Conservation (phyloP, 2,888 invertebrate species). For the Polietes domitor region DNA sequence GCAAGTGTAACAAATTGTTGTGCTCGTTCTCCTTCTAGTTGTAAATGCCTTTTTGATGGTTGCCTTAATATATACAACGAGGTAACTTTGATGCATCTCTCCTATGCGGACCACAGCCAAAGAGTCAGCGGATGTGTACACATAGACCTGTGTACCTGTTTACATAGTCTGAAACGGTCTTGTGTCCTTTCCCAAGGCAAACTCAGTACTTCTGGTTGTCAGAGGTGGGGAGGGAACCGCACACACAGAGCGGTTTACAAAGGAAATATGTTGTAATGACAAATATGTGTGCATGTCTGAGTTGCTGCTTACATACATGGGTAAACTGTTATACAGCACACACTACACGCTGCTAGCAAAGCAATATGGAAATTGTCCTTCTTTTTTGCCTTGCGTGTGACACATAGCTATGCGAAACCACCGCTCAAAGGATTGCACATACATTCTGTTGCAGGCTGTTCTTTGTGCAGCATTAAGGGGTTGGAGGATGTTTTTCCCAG, state of each 20-base stretch:
- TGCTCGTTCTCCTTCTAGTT: background rate
- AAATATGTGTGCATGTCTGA: constrained; percentile 1
- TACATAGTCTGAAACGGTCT: constrained; percentile 3
- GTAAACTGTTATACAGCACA: constrained; percentile 25
- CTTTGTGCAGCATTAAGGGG: background rate
- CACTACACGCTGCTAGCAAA: constrained; percentile 26
- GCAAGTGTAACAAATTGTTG: constrained; percentile 20
- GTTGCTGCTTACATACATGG: background rate
- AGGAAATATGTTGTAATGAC: constrained; percentile 39
- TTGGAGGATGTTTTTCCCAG: background rate
- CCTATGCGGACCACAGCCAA: background rate
- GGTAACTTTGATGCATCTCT: background rate
- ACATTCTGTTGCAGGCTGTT: constrained; percentile 33
- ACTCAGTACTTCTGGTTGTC: background rate
- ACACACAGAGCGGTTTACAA: constrained; percentile 17
- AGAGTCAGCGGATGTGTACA: background rate
- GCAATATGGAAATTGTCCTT: constrained; percentile 36
- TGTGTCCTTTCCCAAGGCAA: constrained; percentile 4
- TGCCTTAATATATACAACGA: constrained; percentile 18
- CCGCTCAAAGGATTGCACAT: constrained; percentile 49
- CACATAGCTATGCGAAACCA: background rate
- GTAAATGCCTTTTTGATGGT: constrained; percentile 28
- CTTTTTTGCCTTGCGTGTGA: constrained; percentile 1
- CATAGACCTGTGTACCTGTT: constrained; percentile 5
- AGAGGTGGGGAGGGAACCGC: background rate